phyloP scores from a whole-genome alignment of 2,888 invertebrate genomes.

The Tetheella fluctuosa region DNA sequence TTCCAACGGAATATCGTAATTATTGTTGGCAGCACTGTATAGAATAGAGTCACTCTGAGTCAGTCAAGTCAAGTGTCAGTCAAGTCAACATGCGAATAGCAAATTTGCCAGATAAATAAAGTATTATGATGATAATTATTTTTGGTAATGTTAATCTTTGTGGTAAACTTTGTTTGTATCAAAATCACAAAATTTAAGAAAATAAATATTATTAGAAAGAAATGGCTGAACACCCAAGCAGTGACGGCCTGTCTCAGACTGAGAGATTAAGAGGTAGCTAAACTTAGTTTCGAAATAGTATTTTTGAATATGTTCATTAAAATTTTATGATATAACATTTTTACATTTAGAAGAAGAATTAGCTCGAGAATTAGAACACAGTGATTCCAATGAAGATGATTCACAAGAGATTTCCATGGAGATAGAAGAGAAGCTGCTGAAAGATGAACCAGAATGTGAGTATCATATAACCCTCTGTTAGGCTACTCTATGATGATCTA shows the following conservation, averaged over 20 bases:
- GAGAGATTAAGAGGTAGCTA: conserved; percentile 69
- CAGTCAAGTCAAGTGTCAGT: too few relatives aligned
- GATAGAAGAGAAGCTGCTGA: conserved; percentile 76
- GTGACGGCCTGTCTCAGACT: conserved; percentile 67
- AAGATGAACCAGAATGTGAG: conserved; percentile 80
- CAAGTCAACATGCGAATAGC: too few relatives aligned
- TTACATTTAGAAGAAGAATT: conserved; percentile 71
- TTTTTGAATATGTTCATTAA: neutral
- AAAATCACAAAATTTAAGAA: too few relatives aligned
- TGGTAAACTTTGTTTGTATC: neutral
- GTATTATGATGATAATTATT: too few relatives aligned
- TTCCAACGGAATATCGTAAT: too few relatives aligned
- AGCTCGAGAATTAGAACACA: conserved; percentile 76
- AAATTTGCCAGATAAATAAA: too few relatives aligned
- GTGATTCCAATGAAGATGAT: conserved; percentile 80
- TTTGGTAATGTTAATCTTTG: neutral
- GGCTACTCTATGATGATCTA: too few relatives aligned
- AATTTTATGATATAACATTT: neutral
- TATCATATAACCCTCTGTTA: conserved; percentile 3
- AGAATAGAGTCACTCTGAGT: too few relatives aligned
- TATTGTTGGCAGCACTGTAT: too few relatives aligned
- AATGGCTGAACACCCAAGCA: conserved; percentile 70
- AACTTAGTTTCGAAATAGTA: conserved; percentile 12
- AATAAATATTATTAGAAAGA: conserved; percentile 14
- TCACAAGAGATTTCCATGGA: conserved; percentile 78